phyloP scores from a whole-genome alignment of 2,888 invertebrate species.

The Eutolmus rufibarbis region DNA sequence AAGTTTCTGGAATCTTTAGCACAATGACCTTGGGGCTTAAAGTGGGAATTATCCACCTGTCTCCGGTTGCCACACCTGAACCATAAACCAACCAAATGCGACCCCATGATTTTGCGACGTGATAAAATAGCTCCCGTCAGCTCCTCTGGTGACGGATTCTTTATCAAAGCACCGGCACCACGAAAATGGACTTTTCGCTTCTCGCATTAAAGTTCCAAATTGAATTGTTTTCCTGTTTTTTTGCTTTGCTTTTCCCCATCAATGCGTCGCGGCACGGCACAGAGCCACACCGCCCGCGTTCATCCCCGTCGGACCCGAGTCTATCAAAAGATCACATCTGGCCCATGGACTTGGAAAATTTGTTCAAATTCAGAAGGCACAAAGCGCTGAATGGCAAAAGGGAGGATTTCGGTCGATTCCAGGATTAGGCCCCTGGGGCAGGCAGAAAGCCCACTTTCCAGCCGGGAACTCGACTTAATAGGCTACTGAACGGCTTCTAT shows the following conservation, averaged over 20 bases:
- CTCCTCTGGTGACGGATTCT: not conserved
- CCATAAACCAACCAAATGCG: not conserved
- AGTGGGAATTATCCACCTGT: not conserved
- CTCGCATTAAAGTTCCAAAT: not conserved
- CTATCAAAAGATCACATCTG: conserved; percentile 23
- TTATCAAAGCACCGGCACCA: not conserved
- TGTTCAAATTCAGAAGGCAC: not conserved
- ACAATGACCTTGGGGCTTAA: not conserved
- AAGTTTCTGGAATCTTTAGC: not conserved
- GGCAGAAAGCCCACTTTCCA: not conserved
- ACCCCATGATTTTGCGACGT: not conserved
- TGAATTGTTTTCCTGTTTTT: not conserved
- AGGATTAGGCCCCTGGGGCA: not conserved
- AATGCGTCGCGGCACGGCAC: not conserved
- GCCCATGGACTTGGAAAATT: not conserved
- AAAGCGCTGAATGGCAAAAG: not conserved
- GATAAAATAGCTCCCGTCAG: not conserved
- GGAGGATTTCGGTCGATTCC: not conserved
- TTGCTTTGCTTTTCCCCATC: not conserved
- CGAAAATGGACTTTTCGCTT: not conserved
- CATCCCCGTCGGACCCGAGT: not conserved
- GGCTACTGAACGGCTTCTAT: not conserved
- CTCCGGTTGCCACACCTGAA: not conserved
- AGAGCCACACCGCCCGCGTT: not conserved
- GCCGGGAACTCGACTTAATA: not conserved